Conservation (phyloP, 2,888 invertebrate species). For the Ypsolopha sequella region DNA sequence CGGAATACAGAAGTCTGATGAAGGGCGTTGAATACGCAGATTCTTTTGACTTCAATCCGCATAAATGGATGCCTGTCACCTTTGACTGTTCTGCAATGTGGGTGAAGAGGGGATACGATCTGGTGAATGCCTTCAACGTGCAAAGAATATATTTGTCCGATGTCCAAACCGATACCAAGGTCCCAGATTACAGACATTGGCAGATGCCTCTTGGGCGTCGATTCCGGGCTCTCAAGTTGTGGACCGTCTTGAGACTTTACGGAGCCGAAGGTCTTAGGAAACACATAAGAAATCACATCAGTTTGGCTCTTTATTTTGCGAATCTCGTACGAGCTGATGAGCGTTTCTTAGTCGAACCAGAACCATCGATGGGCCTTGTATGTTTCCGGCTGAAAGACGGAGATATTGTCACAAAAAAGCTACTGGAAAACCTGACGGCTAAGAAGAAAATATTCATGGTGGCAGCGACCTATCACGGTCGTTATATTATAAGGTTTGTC, state of each 20-base stretch:
- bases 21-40: constrained; percentile 84
- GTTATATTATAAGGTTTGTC: constrained; percentile 83
- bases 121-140: constrained; percentile 90
- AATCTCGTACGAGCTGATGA: constrained; percentile 76
- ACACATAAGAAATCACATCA: constrained; percentile 81
- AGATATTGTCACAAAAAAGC: constrained; percentile 75
- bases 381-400: constrained; percentile 89
- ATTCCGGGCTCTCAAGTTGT: constrained; percentile 92
- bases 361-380: constrained; percentile 84
- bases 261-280: constrained; percentile 85
- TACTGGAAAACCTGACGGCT: constrained; percentile 80
- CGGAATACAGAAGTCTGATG: constrained; percentile 87
- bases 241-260: constrained; percentile 89
- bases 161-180: constrained; percentile 70
- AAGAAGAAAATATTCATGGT: constrained; percentile 86
- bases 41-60: constrained; percentile 94
- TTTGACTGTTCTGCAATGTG: constrained; percentile 97
- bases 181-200: constrained; percentile 82
- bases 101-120: constrained; percentile 84
- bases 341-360: constrained; percentile 83
- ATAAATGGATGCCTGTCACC: constrained; percentile 95
- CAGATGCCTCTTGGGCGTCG: constrained; percentile 89
- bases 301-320: constrained; percentile 84
- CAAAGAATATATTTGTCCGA: constrained; percentile 86
- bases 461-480: constrained; percentile 77